Percentiles rank a stretch among this genome's conserved stretches.
phyloP scores from a whole-genome alignment of 2,888 invertebrate genomes.

The Schizotus pectinicornis region DNA sequence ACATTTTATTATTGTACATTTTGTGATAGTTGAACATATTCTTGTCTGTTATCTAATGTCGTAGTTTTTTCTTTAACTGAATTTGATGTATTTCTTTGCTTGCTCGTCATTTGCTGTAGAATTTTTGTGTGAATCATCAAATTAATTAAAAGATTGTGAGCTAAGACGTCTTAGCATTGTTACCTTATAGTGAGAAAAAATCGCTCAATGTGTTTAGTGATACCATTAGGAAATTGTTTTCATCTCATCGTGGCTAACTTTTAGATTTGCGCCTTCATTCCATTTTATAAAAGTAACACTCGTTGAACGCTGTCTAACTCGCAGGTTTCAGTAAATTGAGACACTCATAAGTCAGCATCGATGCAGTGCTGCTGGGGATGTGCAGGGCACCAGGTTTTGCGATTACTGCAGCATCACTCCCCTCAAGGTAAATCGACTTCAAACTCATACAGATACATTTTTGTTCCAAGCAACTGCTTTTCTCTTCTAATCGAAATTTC shows the following conservation, averaged over 20 bases:
- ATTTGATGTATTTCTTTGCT: conserved; percentile 1
- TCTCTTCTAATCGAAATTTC: conserved; percentile 8
- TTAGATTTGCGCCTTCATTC: background rate
- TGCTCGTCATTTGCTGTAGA: conserved; percentile 15
- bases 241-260: no score
- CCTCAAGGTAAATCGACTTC: background rate
- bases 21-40: no score
- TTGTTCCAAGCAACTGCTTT: conserved; percentile 33
- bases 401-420: background rate
- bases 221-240: conserved; percentile 8
- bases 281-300: background rate
- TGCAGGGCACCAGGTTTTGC: background rate
- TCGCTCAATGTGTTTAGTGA: conserved; percentile 50
- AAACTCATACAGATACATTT: conserved; percentile 17
- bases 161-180: conserved; percentile 44
- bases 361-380: background rate
- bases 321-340: background rate
- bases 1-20: no score
- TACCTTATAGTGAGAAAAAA: conserved; percentile 48
- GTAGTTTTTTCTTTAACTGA: background rate
- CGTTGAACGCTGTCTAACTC: background rate
- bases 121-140: conserved; percentile 2
- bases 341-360: background rate
- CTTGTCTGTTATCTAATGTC: background rate
- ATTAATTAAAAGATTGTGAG: conserved; percentile 33